phyloP scores from a whole-genome alignment of 2,888 invertebrate genomes.

The Onthophagus sagittarius region DNA sequence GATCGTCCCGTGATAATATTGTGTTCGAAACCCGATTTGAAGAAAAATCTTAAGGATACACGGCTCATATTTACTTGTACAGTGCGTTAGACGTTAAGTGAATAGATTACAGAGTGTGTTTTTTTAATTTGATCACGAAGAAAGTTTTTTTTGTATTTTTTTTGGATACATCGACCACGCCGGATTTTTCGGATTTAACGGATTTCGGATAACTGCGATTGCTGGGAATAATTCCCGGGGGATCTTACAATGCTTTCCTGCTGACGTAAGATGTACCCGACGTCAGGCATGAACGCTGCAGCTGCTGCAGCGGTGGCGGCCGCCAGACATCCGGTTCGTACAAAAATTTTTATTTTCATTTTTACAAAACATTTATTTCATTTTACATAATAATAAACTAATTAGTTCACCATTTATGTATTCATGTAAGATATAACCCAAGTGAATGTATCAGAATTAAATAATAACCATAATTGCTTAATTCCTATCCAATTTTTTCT shows the following conservation, averaged over 20 bases:
- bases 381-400: neutral
- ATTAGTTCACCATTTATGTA: neutral
- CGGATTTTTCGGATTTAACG: constrained; percentile 6
- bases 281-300: constrained; percentile 83
- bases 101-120: no score
- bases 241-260: constrained; percentile 41
- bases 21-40: no score
- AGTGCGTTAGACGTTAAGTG: no score
- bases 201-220: constrained; percentile 22
- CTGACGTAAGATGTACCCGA: constrained; percentile 72
- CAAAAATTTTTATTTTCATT: constrained; percentile 26
- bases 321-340: constrained; percentile 81
- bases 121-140: no score
- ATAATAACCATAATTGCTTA: neutral
- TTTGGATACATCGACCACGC: constrained; percentile 18
- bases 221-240: constrained; percentile 13
- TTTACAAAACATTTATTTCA: neutral
- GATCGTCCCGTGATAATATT: no score
- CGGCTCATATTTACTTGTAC: no score
- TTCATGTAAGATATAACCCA: no score
- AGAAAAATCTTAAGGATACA: no score
- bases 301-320: constrained; percentile 81
- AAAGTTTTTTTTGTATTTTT: no score
- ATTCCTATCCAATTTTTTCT: neutral
- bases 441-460: neutral